A percentile compares a stretch with the other conserved stretches of the same genome.
Conservation (phyloP, 2,797 vertebrate genomes). For the Amphiprion clarkii region DNA sequence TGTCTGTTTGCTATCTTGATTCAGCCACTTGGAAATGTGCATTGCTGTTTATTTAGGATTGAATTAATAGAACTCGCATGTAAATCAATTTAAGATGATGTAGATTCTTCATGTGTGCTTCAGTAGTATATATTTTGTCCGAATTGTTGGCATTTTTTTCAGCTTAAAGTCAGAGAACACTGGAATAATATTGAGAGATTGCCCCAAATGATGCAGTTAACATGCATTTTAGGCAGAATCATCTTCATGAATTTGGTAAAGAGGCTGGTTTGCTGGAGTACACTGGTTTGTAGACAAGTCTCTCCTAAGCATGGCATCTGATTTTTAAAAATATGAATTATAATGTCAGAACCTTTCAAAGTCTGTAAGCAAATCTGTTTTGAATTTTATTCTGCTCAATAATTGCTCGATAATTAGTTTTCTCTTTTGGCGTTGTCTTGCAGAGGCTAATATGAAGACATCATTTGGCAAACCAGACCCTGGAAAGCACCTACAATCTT, state of each 20-base stretch:
- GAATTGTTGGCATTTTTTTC: neutral
- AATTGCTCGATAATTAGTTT: neutral
- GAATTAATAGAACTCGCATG: neutral
- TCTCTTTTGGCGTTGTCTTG: conserved; percentile 48
- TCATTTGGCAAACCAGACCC: conserved; percentile 80
- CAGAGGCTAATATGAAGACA: conserved; percentile 87
- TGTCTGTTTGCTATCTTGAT: neutral
- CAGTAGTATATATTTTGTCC: too few species aligned
- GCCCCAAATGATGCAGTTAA: neutral
- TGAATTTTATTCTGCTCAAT: neutral
- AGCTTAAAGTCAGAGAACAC: neutral
- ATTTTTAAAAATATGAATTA: too few species aligned
- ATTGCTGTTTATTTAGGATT: conserved; percentile 1
- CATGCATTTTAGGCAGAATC: neutral
- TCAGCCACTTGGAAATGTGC: conserved; percentile 11
- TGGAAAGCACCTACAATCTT: conserved; percentile 72
- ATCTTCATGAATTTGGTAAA: neutral
- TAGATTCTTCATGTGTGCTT: neutral
- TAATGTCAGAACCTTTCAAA: too few species aligned
- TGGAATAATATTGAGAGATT: neutral
- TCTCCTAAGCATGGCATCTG: too few species aligned
- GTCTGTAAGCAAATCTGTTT: too few species aligned
- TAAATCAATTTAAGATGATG: conserved; percentile 2
- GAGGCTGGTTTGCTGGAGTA: neutral
- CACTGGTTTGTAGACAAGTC: too few species aligned